A percentile compares a stretch with the other conserved stretches of the same genome.
phyloP scores from a whole-genome alignment of 2,888 invertebrate species.

The Alcis repandata region DNA sequence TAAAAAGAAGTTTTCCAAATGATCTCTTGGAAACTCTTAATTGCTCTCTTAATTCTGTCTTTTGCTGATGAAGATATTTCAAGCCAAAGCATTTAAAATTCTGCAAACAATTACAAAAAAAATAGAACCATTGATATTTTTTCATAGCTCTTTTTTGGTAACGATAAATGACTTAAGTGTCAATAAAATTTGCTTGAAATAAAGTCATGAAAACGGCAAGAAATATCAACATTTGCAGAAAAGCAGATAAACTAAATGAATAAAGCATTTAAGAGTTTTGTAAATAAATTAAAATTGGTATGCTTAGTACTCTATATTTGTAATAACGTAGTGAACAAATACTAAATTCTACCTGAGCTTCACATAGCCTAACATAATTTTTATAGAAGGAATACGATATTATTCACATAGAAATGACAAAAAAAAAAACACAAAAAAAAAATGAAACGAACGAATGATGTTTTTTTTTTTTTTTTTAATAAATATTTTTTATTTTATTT shows the following conservation, averaged over 20 bases:
- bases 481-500: too few species aligned
- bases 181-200: neutral
- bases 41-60: conserved; percentile 63
- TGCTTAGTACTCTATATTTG: conserved; percentile 74
- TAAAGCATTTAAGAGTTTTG: conserved; percentile 79
- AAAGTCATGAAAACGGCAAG: neutral
- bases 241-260: conserved; percentile 46
- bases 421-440: too few species aligned
- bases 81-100: neutral
- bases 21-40: conserved; percentile 85
- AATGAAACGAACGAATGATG: too few species aligned
- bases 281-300: conserved; percentile 84
- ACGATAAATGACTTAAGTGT: too few species aligned
- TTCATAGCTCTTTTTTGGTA: too few species aligned
- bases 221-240: conserved; percentile 45
- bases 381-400: conserved; percentile 47
- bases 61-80: conserved; percentile 52
- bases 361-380: conserved; percentile 43
- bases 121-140: conserved; percentile 5
- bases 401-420: neutral
- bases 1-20: conserved; percentile 84
- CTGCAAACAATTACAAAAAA: neutral
- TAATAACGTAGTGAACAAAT: conserved; percentile 71
- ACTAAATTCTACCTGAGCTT: conserved; percentile 68
- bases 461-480: too few species aligned